Conservation (phyloP, 2,797 vertebrate species). For the Tangara arthus region DNA sequence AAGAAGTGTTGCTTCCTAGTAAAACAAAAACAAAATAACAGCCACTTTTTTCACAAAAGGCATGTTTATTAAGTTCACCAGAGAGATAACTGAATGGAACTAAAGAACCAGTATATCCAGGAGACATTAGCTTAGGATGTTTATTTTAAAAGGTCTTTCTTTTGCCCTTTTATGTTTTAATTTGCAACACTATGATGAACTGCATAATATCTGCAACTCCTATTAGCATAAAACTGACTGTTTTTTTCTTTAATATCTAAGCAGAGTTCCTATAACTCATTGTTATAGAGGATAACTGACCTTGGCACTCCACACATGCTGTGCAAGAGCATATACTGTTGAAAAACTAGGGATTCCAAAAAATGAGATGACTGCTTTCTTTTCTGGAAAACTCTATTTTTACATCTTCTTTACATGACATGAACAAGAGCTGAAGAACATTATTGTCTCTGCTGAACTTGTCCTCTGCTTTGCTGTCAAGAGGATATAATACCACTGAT, state of each 20-base stretch:
- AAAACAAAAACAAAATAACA: not conserved
- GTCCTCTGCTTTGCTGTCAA: not conserved
- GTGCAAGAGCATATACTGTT: not conserved
- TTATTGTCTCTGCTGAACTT: not conserved
- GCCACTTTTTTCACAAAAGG: not conserved
- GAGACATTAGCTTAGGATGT: not conserved
- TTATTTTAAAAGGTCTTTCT: not conserved
- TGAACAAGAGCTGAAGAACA: not conserved
- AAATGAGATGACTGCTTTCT: not conserved
- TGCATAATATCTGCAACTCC: not conserved
- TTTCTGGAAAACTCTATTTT: not conserved
- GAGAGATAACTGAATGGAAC: not conserved
- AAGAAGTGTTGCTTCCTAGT: not conserved
- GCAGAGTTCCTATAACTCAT: not conserved
- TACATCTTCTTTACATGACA: not conserved
- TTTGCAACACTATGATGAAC: not conserved
- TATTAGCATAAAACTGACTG: not conserved
- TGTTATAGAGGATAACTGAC: not conserved
- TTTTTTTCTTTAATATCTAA: not conserved
- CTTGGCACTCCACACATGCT: not conserved
- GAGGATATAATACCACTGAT: not conserved
- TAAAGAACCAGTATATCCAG: not conserved
- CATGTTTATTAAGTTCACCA: not conserved
- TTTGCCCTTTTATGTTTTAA: not conserved
- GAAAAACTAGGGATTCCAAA: not conserved